Conservation (phyloP, 2,888 invertebrate species). For the Phalera bucephala region DNA sequence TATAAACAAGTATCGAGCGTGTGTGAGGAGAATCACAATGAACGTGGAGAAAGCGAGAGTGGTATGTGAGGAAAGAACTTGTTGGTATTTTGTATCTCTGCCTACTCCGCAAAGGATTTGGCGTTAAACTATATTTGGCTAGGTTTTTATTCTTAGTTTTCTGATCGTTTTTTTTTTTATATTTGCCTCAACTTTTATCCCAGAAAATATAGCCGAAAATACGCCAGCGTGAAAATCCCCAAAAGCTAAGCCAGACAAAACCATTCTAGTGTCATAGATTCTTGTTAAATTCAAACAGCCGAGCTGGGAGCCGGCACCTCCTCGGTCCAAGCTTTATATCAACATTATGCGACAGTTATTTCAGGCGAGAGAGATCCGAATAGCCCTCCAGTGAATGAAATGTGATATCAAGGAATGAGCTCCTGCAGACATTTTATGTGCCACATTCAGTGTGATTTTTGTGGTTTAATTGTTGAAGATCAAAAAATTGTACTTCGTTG, state of each 20-base stretch:
- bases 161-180: too few relatives aligned
- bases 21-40: too few relatives aligned
- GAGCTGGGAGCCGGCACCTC: slow-evolving; percentile 36
- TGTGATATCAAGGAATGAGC: slow-evolving; percentile 39
- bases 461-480: slow-evolving; percentile 15
- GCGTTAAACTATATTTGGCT: too few relatives aligned
- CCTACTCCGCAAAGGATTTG: too few relatives aligned
- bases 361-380: slow-evolving; percentile 58
- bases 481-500: slow-evolving; percentile 18
- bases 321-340: slow-evolving; percentile 51
- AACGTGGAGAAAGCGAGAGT: too few relatives aligned
- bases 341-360: slow-evolving; percentile 73
- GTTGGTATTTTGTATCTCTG: too few relatives aligned
- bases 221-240: slow-evolving; percentile 13
- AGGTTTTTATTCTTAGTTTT: too few relatives aligned
- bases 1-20: too few relatives aligned
- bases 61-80: too few relatives aligned
- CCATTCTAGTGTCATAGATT: slow-evolving; percentile 22
- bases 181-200: too few relatives aligned
- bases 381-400: slow-evolving; percentile 64
- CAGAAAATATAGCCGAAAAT: background rate
- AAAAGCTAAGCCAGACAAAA: slow-evolving; percentile 14
- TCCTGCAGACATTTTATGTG: slow-evolving; percentile 17
- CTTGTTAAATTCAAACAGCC: slow-evolving; percentile 30
- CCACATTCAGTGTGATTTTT: slow-evolving; percentile 10